These are phyloP conservation scores for Myotis planiceps DNA, from an alignment of 2,797 vertebrate genomes.

Conservation along the genomic window DNA sequence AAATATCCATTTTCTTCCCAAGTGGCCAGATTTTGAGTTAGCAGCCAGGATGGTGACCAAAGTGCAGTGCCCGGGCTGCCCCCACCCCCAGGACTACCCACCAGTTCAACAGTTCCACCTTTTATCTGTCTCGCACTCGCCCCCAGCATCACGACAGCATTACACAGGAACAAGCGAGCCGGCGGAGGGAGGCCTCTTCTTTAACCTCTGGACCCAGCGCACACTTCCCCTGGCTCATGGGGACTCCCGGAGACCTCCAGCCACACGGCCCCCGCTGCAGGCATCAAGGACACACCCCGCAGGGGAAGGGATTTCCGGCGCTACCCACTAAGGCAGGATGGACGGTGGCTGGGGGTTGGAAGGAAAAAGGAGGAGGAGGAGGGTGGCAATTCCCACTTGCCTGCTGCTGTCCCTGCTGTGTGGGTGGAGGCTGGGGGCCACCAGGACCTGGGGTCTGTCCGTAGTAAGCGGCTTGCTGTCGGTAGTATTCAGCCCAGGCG, in stretches of 20 bases:
- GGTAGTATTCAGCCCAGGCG: slow-evolving; percentile 97
- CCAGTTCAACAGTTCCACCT: slow-evolving; percentile 79
- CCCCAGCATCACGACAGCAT: slow-evolving; percentile 76
- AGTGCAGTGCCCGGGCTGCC: slow-evolving; percentile 34
- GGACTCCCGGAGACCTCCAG: slow-evolving; percentile 77
- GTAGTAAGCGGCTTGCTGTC: slow-evolving; percentile 92
- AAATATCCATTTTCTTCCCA: slow-evolving; percentile 71
- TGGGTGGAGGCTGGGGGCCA: slow-evolving; percentile 86
- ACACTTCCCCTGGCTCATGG: slow-evolving; percentile 62
- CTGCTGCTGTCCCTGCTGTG: slow-evolving; percentile 90
- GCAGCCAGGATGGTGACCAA: slow-evolving; percentile 46
- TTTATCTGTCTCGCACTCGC: slow-evolving; percentile 43
- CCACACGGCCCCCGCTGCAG: slow-evolving; percentile 75
- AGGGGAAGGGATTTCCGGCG: slow-evolving; percentile 81
- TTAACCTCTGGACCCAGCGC: slow-evolving; percentile 76
- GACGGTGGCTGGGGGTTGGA: slow-evolving; percentile 82
- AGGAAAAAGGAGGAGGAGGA: slow-evolving; percentile 80
- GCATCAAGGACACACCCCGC: slow-evolving; percentile 83
- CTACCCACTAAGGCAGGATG: slow-evolving; percentile 83
- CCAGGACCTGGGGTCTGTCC: slow-evolving; percentile 87
- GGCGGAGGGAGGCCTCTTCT: slow-evolving; percentile 78
- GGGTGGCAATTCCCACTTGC: slow-evolving; percentile 84
- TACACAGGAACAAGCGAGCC: slow-evolving; percentile 78
- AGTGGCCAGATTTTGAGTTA: slow-evolving; percentile 72
- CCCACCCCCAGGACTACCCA: slow-evolving; percentile 77